Evolutionary conservation across 1,140 invertebrate species (phyloP), one percentile per base, ranked within the genome.

Genomic region (Saccostrea glomerata): DNA sequence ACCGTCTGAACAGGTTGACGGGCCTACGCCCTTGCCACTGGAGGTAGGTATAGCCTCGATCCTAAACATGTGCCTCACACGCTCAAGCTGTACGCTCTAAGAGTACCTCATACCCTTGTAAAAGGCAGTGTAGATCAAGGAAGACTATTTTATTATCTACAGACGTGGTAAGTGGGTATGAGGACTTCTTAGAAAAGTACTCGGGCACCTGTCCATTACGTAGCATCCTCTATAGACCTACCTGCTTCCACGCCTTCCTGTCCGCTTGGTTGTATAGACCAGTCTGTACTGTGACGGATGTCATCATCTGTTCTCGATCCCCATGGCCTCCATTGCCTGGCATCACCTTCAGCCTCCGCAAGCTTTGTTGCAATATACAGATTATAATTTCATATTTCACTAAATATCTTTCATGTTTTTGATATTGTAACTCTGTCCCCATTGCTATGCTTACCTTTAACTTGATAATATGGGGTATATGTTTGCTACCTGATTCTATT

Each of bases 1-100:
- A 63, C 84, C 84, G 5, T 85, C 84, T 17, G 82, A 84, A 20
- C 56, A 83, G 82, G 56, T 36, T 17, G 82, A 47, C 30, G 77
- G 55, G 23, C 25, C 55, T 17, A 55, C 40, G 36, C 82, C 82
- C 25, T 30, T 77, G 13, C 70, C 70, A 25, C 7, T 12, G 23
- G 23, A 77, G 70, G 70, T 77, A 77, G 9, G 70, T 77, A 36
- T 1, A 77, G 70, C 15, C 20, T 30, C 30, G 30, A 77, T 36
- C 70, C 70, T 77, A 30, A 30, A 36, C 5, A 15, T 77, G 70
- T 36, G 70, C 23, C 25, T 25, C 23, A 17, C 30, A 11, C 70
- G 15, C 25, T 77, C 70, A 77, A 77, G 12, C 70, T 77, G 23
- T 77, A 23, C 3, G 30, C 25, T 77, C 70, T 77, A 36, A 77